Evolutionary conservation across 1,140 invertebrate species (phyloP), one percentile per base, ranked within the genome.

Genomic region (Diorhabda elongata): DNA sequence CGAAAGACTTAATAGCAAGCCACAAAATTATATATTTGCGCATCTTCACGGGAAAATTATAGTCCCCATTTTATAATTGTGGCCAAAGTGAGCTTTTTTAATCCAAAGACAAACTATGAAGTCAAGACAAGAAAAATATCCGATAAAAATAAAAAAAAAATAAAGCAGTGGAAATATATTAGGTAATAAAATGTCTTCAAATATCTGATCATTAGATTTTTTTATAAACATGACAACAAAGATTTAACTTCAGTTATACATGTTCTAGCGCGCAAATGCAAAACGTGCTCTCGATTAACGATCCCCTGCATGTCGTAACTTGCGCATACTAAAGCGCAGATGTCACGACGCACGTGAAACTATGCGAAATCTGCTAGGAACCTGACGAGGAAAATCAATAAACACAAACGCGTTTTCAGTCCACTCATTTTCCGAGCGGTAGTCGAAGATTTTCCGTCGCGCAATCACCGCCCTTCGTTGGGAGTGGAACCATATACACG

Each of bases 221-320:
- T 26, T 26, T 26, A 26, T 26, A 26, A 26, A 26, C 26, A 26
- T 26, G 26, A 26, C 26, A 26, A 26, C 26, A 26, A 26, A 26
- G 42, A 7, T 60, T 8, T 42, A 60, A 60, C 5, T 60, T 3
- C 5, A 60, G 58, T 60, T 42, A 60, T 41, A 8, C 2, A 7
- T 3, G 26, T 11, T 41, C 7, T 8, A 60, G 58, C 42, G 26
- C 3, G 58, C 58, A 60, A 8, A 42, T 42, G 58, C 58, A 60
- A 60, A 60, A 60, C 58, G 58, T 60, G 58, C 42, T 60, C 58
- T n/a, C 42, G 58, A 8, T 42, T 60, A 60, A 60, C 58, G 58
- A 60, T 60, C 58, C 11, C 42, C 58, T 60, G 58, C 58, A 60
- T 60, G 58, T 60, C 42, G 26, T 60, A 60, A 60, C 58, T 7